These are phyloP conservation scores for Akabosia matsudoensis DNA, from an alignment of 1,140 invertebrate species.

Conservation along the genomic window DNA sequence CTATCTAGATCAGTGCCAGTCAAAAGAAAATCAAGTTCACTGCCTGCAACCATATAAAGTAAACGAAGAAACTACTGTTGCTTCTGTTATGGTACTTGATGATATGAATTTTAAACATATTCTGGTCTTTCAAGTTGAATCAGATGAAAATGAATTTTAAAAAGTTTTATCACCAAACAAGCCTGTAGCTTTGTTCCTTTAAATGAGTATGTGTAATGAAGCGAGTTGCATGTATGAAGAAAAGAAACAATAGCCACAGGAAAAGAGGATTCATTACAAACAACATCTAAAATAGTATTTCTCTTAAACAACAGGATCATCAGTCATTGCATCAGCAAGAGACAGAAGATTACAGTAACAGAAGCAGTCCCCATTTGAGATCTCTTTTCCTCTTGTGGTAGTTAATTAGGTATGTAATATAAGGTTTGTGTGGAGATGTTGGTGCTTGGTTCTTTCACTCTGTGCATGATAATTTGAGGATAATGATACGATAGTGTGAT, in stretches of 20 bases:
- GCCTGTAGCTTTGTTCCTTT: background rate
- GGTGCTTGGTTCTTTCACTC: too few species aligned
- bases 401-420: background rate
- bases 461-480: background rate
- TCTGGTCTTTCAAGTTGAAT: too few species aligned
- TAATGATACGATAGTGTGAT: background rate
- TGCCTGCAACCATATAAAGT: background rate
- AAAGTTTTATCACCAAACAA: background rate
- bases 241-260: too few species aligned
- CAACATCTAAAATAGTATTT: background rate
- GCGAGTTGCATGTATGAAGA: background rate
- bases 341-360: background rate
- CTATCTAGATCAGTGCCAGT: background rate
- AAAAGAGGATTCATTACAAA: too few species aligned
- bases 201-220: background rate
- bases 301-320: slow-evolving; percentile 3
- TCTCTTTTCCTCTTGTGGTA: background rate
- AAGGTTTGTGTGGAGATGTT: background rate
- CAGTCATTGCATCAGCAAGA: background rate
- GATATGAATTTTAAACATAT: background rate
- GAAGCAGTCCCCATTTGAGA: background rate
- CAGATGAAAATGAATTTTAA: background rate
- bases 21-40: slow-evolving; percentile 15
- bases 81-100: background rate
- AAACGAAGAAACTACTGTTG: background rate